These are phyloP conservation scores for Neosilurus hyrtlii DNA, from an alignment of 2,797 vertebrate genomes.

Conservation along the genomic window DNA sequence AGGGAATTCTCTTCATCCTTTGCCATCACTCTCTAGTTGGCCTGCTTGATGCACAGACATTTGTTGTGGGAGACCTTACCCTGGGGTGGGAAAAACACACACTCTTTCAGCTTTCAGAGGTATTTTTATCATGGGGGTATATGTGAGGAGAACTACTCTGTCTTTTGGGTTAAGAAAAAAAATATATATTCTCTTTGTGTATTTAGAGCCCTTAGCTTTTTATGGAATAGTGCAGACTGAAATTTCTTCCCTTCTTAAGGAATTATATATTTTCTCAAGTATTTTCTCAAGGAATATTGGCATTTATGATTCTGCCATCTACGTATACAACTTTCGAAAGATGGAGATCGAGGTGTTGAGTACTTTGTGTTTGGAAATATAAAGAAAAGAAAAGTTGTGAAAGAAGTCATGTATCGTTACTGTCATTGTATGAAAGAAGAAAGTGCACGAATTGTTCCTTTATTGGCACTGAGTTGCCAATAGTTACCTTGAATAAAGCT, in stretches of 20 bases:
- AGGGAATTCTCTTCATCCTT: constrained; percentile 76
- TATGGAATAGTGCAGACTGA: constrained; percentile 24
- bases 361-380: not conserved
- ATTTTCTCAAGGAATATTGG: not conserved
- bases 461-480: too few species aligned
- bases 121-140: constrained; percentile 57
- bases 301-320: not conserved
- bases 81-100: constrained; percentile 68
- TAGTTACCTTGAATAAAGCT: not conserved
- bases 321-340: not conserved
- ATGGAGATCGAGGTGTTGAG: not conserved
- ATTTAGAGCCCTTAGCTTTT: constrained; percentile 38
- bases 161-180: constrained; percentile 41
- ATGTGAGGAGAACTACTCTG: constrained; percentile 40
- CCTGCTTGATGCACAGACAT: constrained; percentile 68
- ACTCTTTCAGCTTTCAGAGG: constrained; percentile 35
- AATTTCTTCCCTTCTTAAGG: constrained; percentile 30
- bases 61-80: constrained; percentile 77
- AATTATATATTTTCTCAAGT: constrained; percentile 23
- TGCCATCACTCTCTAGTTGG: constrained; percentile 78
- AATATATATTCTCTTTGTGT: constrained; percentile 31
- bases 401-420: not conserved
- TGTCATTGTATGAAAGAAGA: too few species aligned
- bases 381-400: not conserved
- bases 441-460: too few species aligned